Evolutionary conservation across 1,140 invertebrate species (phyloP), one percentile per base, ranked within the genome.

Genomic region (Brachionus rotundiformis): DNA sequence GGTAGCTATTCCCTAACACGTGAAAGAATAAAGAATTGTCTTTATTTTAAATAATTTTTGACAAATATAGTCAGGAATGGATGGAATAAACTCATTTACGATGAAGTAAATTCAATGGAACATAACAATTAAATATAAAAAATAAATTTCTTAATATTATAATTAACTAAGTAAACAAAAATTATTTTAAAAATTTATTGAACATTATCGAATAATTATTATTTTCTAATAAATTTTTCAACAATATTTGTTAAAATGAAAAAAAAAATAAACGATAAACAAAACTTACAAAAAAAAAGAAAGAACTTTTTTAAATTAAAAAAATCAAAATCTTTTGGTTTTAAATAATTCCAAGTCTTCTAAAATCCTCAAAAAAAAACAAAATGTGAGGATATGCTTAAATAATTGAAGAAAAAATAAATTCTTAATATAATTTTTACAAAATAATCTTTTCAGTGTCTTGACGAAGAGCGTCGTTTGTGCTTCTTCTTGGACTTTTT

Each of bases 401-500:
- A 19, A 49, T 49, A 7, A 49, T 49, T 3, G 19, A 49, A n/a
- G 7, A 49, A 49, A 49, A 23, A 49, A 49, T n/a, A n/a, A n/a
- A n/a, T n/a, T 49, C 47, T 49, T 49, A n/a, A 49, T 16, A 49
- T 19, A 7, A 16, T 19, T 11, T 49, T 4, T 49, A 49, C 47
- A 49, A 8, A 23, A 49, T 49, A 49, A 7, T 3, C 16, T 19
- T 5, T 19, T 49, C 47, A 68, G 29, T 68, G 63, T 68, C 33
- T 68, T 6, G 63, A 68, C 10, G 63, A 33, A 13, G 63, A 68
- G 29, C 63, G 63, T 19, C 31, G 10, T 16, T 39, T 68, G 10
- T 68, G 63, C 16, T 68, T 68, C 8, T 68, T 68, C 29, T 68
- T 68, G 1, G 63, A 68, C 29, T 68, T 68, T 68, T 68, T 73